A percentile compares a stretch with the other conserved stretches of the same genome.
These are phyloP conservation scores for Oreocharis arfaki DNA, from an alignment of 2,113 vertebrate genomes.

Conservation along the genomic window DNA sequence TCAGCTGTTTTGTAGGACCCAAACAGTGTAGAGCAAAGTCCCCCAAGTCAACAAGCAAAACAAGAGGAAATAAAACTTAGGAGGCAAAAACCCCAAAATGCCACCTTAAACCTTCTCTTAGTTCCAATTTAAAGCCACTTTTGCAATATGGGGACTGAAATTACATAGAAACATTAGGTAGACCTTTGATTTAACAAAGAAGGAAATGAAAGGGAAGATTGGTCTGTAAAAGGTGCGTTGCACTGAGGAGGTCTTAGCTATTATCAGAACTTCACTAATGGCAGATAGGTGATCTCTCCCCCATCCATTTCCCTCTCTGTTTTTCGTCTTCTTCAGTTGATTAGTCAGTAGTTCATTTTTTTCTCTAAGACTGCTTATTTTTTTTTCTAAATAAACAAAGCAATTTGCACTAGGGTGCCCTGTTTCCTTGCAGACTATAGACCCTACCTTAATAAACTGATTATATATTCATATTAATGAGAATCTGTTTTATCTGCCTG, in stretches of 20 bases:
- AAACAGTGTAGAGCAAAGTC: fast-evolving
- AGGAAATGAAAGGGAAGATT: background rate
- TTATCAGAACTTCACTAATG: background rate
- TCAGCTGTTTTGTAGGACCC: background rate
- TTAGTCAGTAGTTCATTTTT: background rate
- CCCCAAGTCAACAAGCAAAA: background rate
- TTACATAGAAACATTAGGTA: background rate
- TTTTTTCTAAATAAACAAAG: background rate
- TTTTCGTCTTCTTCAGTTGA: background rate
- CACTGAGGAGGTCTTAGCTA: background rate
- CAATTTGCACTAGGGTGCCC: background rate
- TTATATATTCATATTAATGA: background rate
- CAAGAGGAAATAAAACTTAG: background rate
- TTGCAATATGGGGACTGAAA: background rate
- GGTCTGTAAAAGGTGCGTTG: background rate
- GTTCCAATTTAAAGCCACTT: background rate
- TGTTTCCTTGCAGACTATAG: background rate
- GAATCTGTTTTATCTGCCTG: background rate
- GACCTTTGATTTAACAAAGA: background rate
- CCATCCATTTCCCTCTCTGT: background rate
- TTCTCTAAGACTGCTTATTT: background rate
- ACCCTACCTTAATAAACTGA: background rate
- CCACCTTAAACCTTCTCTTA: background rate
- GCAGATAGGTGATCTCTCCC: background rate
- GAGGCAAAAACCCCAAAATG: background rate